Base-by-base conservation (phyloP, 2,888 invertebrate genomes). In the Thecocarcelia acutangulata region DNA sequence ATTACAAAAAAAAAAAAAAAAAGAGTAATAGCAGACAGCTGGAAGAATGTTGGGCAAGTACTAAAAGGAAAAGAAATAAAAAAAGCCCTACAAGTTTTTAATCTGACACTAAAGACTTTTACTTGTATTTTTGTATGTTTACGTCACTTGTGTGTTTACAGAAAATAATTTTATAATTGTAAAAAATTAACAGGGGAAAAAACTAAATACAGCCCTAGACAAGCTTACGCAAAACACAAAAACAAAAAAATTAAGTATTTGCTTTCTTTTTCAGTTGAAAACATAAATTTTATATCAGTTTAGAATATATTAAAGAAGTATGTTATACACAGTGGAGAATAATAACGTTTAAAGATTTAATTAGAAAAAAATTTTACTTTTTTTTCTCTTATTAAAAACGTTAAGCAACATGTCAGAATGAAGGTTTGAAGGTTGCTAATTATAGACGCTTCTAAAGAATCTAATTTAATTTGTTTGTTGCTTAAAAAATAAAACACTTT, bases 31-130 rank as follows among this genome's bases (percentile, higher is more conserved):
- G 6, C 52, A 76, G 52, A 69, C 61, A 46, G 42, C 54, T 54
- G 69, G 24, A 61, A 56, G 63, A 64, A 56, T 48, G 46, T 64
- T 48, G 56, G 40, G 40, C 44, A 59, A 52, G 44, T 37, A 40
- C n/a, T 33, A 52, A 54, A 61, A 68, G 28, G 46, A 50, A 28
- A 72, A 21, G 19, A 52, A 19, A 24, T 40, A 17, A 56, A 78
- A n/a, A 78, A 82, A 82, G 78, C 82, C 82, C 33, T 82, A 82
- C 66, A 82, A 82, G 82, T 82, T 75, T 66, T 12, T 74, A 77
- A 70, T 82, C 82, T 78, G 82, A 78, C 82, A 82, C 82, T 78
- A 59, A 82, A 74, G 78, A 78, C 78, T 75, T 82, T 78, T 75
- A 17, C 54, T 69, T 63, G 58, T 56, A 28, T 69, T 59, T 42